A percentile compares a stretch with the other conserved stretches of the same genome.
phyloP scores from a whole-genome alignment of 2,888 invertebrate genomes.

The Tenodera sinensis region DNA sequence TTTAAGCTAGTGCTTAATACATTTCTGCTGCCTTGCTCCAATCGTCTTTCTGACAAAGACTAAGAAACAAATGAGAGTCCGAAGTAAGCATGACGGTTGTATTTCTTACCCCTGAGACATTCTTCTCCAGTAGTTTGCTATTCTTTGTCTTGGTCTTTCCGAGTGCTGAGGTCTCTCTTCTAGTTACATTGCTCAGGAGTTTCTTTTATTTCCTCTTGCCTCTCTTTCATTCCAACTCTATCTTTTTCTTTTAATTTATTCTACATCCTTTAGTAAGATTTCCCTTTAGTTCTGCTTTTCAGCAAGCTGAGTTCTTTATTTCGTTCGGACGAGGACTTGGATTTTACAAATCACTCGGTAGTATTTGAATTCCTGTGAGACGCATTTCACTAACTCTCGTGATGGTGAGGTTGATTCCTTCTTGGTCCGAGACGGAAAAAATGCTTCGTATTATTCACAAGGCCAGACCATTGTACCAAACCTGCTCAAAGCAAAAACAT shows the following conservation, averaged over 20 bases:
- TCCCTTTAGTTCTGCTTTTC: neutral
- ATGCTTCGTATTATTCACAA: no score
- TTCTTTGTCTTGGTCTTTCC: constrained; percentile 9
- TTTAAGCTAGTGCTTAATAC: neutral
- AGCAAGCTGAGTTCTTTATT: neutral
- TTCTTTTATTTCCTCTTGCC: neutral
- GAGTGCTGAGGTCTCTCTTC: constrained; percentile 1
- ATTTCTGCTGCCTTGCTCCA: neutral
- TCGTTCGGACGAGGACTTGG: neutral
- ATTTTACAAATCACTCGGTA: neutral
- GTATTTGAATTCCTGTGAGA: neutral
- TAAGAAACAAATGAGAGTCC: neutral
- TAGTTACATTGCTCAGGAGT: neutral
- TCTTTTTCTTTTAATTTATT: neutral
- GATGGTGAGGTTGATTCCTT: neutral
- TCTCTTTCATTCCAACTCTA: neutral
- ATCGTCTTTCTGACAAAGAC: neutral
- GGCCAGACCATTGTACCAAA: no score
- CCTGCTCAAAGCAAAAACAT: no score
- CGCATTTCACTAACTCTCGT: neutral
- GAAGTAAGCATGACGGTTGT: neutral
- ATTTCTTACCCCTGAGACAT: no score
- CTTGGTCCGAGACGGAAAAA: no score
- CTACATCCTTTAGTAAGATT: neutral
- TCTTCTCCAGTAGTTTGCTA: neutral